phyloP scores from a whole-genome alignment of 2,113 vertebrate species.

The Pangasianodon gigas region DNA sequence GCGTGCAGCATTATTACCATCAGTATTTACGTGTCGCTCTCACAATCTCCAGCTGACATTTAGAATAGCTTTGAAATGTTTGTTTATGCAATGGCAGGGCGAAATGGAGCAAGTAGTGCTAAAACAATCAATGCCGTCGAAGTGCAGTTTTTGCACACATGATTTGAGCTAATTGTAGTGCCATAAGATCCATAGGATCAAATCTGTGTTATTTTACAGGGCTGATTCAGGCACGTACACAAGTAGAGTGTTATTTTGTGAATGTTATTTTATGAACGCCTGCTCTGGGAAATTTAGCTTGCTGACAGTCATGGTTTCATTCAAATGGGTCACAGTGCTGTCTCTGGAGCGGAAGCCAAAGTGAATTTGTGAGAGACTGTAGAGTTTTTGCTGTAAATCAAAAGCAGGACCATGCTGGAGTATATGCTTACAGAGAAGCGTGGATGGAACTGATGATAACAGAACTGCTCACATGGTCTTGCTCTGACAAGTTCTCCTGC shows the following conservation, averaged over 20 bases:
- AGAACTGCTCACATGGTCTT: conserved; percentile 29
- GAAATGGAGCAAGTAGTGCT: conserved; percentile 34
- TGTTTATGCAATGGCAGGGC: conserved; percentile 57
- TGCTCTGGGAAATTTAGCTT: conserved; percentile 58
- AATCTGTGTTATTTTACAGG: conserved; percentile 25
- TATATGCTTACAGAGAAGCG: conserved; percentile 45
- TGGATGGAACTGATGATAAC: conserved; percentile 35
- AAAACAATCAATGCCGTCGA: conserved; percentile 49
- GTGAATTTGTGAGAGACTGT: background rate
- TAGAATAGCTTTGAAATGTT: conserved; percentile 63
- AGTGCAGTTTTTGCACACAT: conserved; percentile 58
- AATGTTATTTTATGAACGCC: conserved; percentile 68
- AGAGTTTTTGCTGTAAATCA: background rate
- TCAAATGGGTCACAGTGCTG: conserved; percentile 52
- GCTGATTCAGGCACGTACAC: conserved; percentile 12
- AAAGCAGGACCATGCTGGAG: conserved; percentile 15
- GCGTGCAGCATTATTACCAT: conserved; percentile 52
- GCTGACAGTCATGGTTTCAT: conserved; percentile 55
- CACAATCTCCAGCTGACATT: conserved; percentile 55
- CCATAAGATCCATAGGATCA: conserved; percentile 58
- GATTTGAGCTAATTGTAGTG: conserved; percentile 66
- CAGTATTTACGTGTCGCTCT: conserved; percentile 53
- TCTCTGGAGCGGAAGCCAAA: conserved; percentile 50
- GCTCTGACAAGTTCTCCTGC: conserved; percentile 43
- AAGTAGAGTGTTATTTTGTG: conserved; percentile 60